These are phyloP conservation scores for Orius insidiosus DNA, from an alignment of 1,140 invertebrate species.

Conservation along the genomic window DNA sequence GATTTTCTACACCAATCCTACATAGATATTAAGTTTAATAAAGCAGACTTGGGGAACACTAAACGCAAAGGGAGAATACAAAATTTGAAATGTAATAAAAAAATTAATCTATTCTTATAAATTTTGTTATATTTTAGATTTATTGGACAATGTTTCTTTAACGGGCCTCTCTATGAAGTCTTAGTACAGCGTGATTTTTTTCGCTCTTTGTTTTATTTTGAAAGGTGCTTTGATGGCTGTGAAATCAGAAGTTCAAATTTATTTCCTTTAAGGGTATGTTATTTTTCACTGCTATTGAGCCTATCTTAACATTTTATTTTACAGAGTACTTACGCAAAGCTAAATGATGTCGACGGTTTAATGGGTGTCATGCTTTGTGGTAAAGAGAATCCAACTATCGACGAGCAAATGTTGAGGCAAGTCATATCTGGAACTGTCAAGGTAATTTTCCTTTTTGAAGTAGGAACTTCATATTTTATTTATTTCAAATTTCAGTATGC, in stretches of 20 bases:
- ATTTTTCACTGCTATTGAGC: too few species aligned
- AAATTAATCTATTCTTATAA: background rate
- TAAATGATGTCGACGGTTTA: conserved; percentile 60
- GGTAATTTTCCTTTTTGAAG: conserved; percentile 9
- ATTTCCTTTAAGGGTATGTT: background rate
- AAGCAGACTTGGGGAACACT: background rate
- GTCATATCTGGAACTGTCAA: conserved; percentile 44
- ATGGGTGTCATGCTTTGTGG: conserved; percentile 49
- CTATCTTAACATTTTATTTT: conserved; percentile 25
- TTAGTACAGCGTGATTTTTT: conserved; percentile 54
- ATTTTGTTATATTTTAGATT: conserved; percentile 28
- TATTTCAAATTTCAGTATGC: conserved; percentile 36
- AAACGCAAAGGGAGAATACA: background rate
- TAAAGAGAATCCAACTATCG: conserved; percentile 38
- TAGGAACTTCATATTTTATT: conserved; percentile 3
- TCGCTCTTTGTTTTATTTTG: conserved; percentile 52
- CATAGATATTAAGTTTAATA: background rate
- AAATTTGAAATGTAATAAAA: background rate
- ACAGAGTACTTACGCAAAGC: conserved; percentile 52
- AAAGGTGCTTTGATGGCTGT: conserved; percentile 23
- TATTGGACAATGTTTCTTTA: conserved; percentile 39
- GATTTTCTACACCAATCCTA: conserved; percentile 4
- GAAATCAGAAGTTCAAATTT: conserved; percentile 5
- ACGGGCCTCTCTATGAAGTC: conserved; percentile 47
- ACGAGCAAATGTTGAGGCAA: conserved; percentile 39